Conservation (phyloP, 1,140 invertebrate species). For the Eurosta solidaginis region DNA sequence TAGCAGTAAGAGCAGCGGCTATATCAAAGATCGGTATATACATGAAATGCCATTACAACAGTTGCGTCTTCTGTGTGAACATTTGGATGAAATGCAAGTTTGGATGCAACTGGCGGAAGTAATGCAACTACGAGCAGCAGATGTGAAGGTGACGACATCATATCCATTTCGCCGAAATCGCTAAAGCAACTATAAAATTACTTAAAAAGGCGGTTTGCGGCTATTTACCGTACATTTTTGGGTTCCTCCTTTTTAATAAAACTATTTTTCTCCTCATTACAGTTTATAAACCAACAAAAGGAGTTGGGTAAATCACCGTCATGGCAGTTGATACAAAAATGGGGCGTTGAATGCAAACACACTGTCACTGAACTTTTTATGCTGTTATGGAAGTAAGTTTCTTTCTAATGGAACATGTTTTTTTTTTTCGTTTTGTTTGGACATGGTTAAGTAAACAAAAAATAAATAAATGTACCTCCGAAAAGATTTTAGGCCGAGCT, state of each 20-base stretch:
- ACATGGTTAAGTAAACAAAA: too few species aligned
- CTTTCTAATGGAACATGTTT: not conserved
- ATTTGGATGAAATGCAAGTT: slow-evolving; percentile 76
- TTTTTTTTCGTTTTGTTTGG: too few species aligned
- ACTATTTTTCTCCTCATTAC: slow-evolving; percentile 39
- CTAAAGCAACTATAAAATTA: too few species aligned
- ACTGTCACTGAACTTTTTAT: slow-evolving; percentile 77
- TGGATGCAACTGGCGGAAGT: slow-evolving; percentile 75
- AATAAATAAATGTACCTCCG: too few species aligned
- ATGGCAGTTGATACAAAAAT: slow-evolving; percentile 73
- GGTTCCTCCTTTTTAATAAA: not conserved
- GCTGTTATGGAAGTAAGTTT: slow-evolving; percentile 63
- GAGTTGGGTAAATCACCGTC: slow-evolving; percentile 70
- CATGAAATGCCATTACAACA: slow-evolving; percentile 74
- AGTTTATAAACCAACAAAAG: slow-evolving; percentile 61
- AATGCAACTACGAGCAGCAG: slow-evolving; percentile 63
- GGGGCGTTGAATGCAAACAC: slow-evolving; percentile 81
- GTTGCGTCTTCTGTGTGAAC: slow-evolving; percentile 71
- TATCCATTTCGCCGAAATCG: not conserved
- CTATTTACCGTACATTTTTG: too few species aligned
- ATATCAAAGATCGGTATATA: not conserved
- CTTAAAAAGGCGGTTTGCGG: too few species aligned
- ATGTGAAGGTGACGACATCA: slow-evolving; percentile 63
- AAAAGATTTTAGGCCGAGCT: too few species aligned
- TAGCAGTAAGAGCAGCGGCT: slow-evolving; percentile 13